Evolutionary conservation across 2,113 vertebrate genomes (phyloP), one percentile per base, ranked within the genome.

Genomic region (Pseudorasbora parva): DNA sequence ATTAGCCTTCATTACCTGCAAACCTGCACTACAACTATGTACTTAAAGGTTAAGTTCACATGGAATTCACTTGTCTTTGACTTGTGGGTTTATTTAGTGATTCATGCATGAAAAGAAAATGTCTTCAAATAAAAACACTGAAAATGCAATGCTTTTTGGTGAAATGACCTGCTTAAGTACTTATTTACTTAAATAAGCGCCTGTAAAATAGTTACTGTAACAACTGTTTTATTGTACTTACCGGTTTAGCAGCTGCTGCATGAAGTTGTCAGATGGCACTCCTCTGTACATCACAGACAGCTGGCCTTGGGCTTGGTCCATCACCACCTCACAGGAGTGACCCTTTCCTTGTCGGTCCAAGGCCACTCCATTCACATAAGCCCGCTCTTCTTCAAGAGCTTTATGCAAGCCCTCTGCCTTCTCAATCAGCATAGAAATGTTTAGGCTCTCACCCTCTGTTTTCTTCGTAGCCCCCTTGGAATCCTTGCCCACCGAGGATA

Each of bases 221-320:
- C 54, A 33, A 33, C 33, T 33, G 47, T 47, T 33, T 78, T 30
- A 30, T 62, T 27, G 43, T 19, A 76, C 92, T 95, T 82, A 98
- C 98, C 97, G 95, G 93, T 98, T 97, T 0, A 98, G 94, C 82
- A 99, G 94, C 92, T 99, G 97, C 49, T 99, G 97, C 97, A 99
- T 98, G 92, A 99, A 99, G 92, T 95, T 97, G 88, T 98, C 96
- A 0, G 97, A 96, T 4, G 96, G 96, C 23, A 92, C 93, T 76
- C 95, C 95, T 74, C 96, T 91, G 93, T 97, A 97, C 95, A 97
- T 95, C 27, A 96, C 95, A 0, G 95, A 94, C 78, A 98, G 92
- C 89, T 95, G 95, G 27, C 94, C 95, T 86, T 96, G 95, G 1
- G 93, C 89, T 3, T 93, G 95, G 84, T 96, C 96, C 92, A 95